phyloP scores from a whole-genome alignment of 2,797 vertebrate genomes.

The Sebastes minor region DNA sequence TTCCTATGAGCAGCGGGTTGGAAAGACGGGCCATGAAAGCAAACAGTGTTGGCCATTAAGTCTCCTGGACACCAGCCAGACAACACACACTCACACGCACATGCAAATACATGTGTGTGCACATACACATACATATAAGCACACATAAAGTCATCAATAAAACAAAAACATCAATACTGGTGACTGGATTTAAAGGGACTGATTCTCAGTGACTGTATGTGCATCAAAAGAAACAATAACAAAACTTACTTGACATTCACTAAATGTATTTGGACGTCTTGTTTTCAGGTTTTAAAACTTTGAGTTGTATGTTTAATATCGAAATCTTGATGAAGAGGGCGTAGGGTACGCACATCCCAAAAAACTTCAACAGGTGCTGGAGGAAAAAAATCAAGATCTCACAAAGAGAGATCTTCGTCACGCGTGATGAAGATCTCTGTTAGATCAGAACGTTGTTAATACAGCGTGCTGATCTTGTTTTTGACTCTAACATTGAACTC shows the following conservation, averaged over 20 bases:
- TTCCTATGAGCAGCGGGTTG: constrained; percentile 71
- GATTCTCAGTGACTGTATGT: not conserved
- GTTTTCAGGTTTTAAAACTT: not conserved
- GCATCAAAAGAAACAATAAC: not conserved
- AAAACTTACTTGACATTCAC: not conserved
- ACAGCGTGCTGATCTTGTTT: no score
- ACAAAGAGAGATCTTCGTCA: no score
- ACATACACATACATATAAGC: not conserved
- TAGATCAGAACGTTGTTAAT: no score
- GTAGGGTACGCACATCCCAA: no score
- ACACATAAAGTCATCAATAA: constrained; percentile 2
- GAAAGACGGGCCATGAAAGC: constrained; percentile 74
- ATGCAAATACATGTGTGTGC: not conserved
- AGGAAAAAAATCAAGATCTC: no score
- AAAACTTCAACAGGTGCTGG: no score
- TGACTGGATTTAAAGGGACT: not conserved
- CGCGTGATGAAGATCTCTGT: no score
- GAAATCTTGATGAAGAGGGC: not conserved
- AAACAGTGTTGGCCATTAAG: constrained; percentile 74
- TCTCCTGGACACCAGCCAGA: constrained; percentile 72
- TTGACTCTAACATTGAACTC: no score
- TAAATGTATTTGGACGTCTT: not conserved
- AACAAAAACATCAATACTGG: not conserved
- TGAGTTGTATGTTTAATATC: not conserved
- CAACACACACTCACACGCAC: constrained; percentile 35